phyloP scores from a whole-genome alignment of 1,140 invertebrate genomes.

The Leptestheria dahalacensis region DNA sequence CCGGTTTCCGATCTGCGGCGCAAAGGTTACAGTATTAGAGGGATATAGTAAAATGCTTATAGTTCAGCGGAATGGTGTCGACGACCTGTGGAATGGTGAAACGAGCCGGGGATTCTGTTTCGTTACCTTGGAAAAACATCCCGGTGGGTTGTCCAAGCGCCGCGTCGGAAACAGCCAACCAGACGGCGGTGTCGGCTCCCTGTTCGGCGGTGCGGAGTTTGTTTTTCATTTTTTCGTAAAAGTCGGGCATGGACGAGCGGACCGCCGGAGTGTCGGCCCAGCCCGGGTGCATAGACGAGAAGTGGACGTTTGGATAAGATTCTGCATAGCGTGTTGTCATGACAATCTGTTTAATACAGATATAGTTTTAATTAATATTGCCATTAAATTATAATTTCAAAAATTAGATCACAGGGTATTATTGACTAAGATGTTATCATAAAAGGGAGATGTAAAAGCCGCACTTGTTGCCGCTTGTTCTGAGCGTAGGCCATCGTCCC shows the following conservation, averaged over 20 bases:
- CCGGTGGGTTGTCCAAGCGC: slow-evolving; percentile 27
- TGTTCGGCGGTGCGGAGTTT: slow-evolving; percentile 30
- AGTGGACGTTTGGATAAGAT: slow-evolving; percentile 31
- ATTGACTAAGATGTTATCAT: background rate
- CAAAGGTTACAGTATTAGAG: background rate
- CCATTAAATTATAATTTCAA: background rate
- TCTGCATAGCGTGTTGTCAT: slow-evolving; percentile 33
- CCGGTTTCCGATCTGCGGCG: slow-evolving; percentile 18
- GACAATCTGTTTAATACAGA: slow-evolving; percentile 20
- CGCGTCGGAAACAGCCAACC: slow-evolving; percentile 33
- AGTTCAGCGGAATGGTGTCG: too few relatives aligned
- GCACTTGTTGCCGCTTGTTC: slow-evolving; percentile 36
- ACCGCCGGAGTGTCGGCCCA: slow-evolving; percentile 37
- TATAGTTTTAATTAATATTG: background rate
- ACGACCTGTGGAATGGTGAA: too few relatives aligned
- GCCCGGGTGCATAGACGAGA: slow-evolving; percentile 36
- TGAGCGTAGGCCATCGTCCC: slow-evolving; percentile 37
- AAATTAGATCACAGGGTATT: background rate
- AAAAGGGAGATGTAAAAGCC: too few relatives aligned
- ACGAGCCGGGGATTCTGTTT: background rate
- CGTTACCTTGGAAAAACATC: slow-evolving; percentile 33
- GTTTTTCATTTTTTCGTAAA: slow-evolving; percentile 33
- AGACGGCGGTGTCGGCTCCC: slow-evolving; percentile 36
- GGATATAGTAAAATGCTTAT: too few relatives aligned
- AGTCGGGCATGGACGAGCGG: slow-evolving; percentile 31